Conservation (phyloP, 2,888 invertebrate species). For the Phymatocera aterrima region DNA sequence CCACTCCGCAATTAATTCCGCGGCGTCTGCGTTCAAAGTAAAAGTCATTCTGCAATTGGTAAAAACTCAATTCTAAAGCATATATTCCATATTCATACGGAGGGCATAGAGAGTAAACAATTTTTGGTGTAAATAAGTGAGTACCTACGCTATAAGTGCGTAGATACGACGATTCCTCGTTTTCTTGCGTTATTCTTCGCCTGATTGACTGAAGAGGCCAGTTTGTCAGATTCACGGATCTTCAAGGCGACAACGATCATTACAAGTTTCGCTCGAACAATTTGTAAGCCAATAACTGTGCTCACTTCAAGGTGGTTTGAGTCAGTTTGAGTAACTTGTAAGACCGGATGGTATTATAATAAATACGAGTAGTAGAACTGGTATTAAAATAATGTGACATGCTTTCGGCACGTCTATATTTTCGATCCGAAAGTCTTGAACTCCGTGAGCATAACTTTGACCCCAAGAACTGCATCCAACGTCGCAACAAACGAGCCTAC, state of each 20-base stretch:
- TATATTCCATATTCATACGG: neutral
- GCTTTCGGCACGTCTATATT: constrained; percentile 11
- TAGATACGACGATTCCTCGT: neutral
- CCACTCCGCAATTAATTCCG: neutral
- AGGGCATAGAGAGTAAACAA: neutral
- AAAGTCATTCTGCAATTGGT: neutral
- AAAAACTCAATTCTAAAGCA: neutral
- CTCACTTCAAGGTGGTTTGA: too few relatives aligned
- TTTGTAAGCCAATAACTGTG: constrained; percentile 14
- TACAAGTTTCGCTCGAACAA: neutral
- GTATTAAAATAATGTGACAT: constrained; percentile 18
- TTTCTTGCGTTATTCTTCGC: neutral
- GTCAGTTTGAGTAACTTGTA: constrained; percentile 32
- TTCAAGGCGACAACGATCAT: constrained; percentile 16
- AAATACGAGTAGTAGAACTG: constrained; percentile 12
- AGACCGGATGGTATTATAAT: constrained; percentile 6
- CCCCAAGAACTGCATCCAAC: neutral
- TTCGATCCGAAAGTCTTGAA: neutral
- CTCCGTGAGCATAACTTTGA: neutral
- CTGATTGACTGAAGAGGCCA: neutral
- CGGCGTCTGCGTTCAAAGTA: neutral
- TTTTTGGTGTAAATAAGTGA: neutral
- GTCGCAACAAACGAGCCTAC: too few relatives aligned
- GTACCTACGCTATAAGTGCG: neutral
- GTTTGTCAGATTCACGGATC: constrained; percentile 2